Evolutionary conservation across 2,888 invertebrate species (phyloP).

Genomic region (Pachydiplax longipennis): DNA sequence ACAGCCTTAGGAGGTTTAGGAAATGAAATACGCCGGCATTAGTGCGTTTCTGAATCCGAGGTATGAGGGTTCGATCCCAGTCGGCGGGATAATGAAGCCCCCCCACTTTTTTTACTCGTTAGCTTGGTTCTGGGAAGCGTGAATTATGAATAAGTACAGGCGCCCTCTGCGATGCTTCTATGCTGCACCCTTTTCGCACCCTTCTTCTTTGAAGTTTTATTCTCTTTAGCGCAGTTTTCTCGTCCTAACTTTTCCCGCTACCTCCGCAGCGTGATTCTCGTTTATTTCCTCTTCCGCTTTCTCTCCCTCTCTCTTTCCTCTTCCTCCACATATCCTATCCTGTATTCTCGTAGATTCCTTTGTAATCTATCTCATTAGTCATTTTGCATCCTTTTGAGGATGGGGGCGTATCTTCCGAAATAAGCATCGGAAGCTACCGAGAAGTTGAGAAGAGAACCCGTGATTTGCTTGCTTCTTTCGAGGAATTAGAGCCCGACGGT

Average conservation of each 20-base stretch:
- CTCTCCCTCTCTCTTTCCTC: not conserved
- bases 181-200: not conserved
- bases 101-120: not conserved
- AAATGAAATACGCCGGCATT: not conserved
- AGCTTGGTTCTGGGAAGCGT: not conserved
- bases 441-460: too few relatives aligned
- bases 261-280: not conserved
- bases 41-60: not conserved
- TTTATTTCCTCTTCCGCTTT: not conserved
- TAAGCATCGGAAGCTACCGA: too few relatives aligned
- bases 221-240: not conserved
- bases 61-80: not conserved
- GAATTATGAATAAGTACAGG: not conserved
- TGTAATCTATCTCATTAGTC: not conserved
- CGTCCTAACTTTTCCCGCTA: not conserved
- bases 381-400: not conserved
- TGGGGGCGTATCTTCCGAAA: too few relatives aligned
- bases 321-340: too few relatives aligned
- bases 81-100: not conserved
- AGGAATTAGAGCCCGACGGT: too few relatives aligned
- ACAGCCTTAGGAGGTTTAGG: not conserved
- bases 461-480: too few relatives aligned
- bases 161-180: not conserved
- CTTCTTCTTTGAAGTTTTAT: not conserved
- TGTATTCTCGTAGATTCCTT: too few relatives aligned